A percentile compares a stretch with the other conserved stretches of the same genome.
Evolutionary conservation across 2,113 vertebrate genomes (phyloP).

Genomic region (Chunga burmeisteri): DNA sequence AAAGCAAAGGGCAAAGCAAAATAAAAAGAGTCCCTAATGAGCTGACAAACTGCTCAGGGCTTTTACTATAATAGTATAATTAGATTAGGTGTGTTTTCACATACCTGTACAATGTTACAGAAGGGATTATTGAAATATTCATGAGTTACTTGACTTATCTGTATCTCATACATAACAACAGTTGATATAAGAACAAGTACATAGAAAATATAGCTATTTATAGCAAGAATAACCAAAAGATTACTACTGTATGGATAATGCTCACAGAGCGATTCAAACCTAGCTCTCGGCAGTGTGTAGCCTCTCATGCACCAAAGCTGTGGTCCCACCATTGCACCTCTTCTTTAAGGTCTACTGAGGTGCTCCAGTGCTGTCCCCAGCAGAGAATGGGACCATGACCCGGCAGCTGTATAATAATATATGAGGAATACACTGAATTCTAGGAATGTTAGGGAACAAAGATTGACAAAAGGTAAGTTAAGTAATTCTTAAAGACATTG

Average conservation of each 20-base stretch:
- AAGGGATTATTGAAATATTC: not conserved
- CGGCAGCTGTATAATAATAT: not conserved
- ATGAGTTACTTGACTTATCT: not conserved
- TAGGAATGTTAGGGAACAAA: not conserved
- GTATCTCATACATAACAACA: not conserved
- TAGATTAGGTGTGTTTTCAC: not conserved
- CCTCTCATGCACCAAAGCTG: not conserved
- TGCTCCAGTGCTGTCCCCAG: not conserved
- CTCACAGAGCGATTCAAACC: not conserved
- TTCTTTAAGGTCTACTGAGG: not conserved
- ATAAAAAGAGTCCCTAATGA: not conserved
- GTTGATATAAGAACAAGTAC: not conserved
- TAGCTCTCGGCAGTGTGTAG: not conserved
- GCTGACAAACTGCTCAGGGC: not conserved
- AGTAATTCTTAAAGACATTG: not conserved
- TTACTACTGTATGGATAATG: not conserved
- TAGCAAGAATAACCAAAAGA: not conserved
- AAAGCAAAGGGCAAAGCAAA: not conserved
- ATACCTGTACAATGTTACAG: not conserved
- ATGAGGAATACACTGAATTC: not conserved
- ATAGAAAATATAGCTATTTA: not conserved
- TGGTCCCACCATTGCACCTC: not conserved
- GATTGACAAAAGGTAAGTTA: not conserved
- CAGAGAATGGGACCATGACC: not conserved
- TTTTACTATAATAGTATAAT: not conserved